Conservation (phyloP, 2,113 vertebrate species). For the Baryphthengus martii region DNA sequence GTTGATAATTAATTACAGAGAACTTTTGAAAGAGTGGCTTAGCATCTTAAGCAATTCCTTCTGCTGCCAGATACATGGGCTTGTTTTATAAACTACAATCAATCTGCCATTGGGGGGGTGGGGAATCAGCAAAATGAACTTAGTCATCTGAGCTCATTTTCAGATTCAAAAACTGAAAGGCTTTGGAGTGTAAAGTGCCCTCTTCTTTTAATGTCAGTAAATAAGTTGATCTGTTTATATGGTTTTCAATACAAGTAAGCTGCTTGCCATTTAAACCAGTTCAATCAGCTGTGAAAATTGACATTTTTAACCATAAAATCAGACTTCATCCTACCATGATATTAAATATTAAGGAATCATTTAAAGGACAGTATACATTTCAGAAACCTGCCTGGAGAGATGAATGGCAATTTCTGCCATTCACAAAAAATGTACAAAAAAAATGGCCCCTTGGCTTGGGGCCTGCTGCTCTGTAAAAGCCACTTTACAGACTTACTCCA, state of each 20-base stretch:
- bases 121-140: slow-evolving; percentile 34
- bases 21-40: slow-evolving; percentile 48
- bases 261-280: slow-evolving; percentile 68
- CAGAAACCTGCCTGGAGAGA: slow-evolving; percentile 58
- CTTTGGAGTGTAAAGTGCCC: slow-evolving; percentile 33
- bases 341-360: slow-evolving; percentile 69
- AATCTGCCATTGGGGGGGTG: slow-evolving; percentile 37
- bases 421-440: background rate
- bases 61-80: slow-evolving; percentile 46
- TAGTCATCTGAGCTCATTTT: slow-evolving; percentile 52
- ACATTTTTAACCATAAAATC: slow-evolving; percentile 72
- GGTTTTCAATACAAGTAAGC: slow-evolving; percentile 61
- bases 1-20: slow-evolving; percentile 59
- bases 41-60: slow-evolving; percentile 57
- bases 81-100: slow-evolving; percentile 61
- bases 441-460: background rate
- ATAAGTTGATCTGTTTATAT: slow-evolving; percentile 70
- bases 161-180: slow-evolving; percentile 23
- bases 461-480: slow-evolving; percentile 12
- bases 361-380: slow-evolving; percentile 63
- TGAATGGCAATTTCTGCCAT: slow-evolving; percentile 41
- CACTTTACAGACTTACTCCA: slow-evolving; percentile 20
- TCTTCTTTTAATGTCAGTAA: slow-evolving; percentile 64
- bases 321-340: slow-evolving; percentile 66
- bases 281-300: slow-evolving; percentile 70